phyloP scores from a whole-genome alignment of 2,888 invertebrate species.

The Peribatodes rhomboidaria region DNA sequence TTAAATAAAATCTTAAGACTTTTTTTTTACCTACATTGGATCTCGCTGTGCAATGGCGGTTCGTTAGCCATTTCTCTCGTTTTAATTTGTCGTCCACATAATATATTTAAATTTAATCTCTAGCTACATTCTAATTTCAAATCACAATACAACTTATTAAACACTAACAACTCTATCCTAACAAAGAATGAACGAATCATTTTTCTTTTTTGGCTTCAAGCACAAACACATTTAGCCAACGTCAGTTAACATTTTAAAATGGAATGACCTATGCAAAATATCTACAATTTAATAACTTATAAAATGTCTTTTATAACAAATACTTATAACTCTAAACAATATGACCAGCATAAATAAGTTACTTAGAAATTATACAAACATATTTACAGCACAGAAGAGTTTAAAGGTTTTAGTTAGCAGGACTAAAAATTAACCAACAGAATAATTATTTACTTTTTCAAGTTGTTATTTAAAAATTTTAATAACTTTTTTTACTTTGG shows the following conservation, averaged over 20 bases:
- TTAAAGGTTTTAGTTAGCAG: not conserved
- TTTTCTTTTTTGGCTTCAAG: constrained; percentile 1
- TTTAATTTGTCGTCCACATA: too few species aligned
- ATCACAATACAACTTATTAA: constrained; percentile 36
- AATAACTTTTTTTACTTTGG: too few species aligned
- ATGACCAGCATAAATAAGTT: constrained; percentile 50
- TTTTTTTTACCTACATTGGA: too few species aligned
- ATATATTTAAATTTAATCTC: not conserved
- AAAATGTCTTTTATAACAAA: constrained; percentile 46
- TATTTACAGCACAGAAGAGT: constrained; percentile 29
- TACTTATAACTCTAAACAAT: constrained; percentile 32
- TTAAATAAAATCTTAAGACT: too few species aligned
- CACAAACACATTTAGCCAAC: not conserved
- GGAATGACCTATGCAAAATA: constrained; percentile 47
- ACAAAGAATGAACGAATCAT: constrained; percentile 40
- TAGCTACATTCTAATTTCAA: not conserved
- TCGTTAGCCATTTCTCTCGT: too few species aligned
- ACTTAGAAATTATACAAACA: constrained; percentile 39
- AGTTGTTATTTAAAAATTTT: too few species aligned
- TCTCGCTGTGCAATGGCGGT: too few species aligned
- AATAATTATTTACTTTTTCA: not conserved
- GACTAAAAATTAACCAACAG: constrained; percentile 4
- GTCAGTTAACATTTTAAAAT: constrained; percentile 5
- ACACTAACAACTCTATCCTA: constrained; percentile 10
- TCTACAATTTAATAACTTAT: constrained; percentile 40